Conservation (phyloP, 2,113 vertebrate species). For the Lamprotornis superbus region DNA sequence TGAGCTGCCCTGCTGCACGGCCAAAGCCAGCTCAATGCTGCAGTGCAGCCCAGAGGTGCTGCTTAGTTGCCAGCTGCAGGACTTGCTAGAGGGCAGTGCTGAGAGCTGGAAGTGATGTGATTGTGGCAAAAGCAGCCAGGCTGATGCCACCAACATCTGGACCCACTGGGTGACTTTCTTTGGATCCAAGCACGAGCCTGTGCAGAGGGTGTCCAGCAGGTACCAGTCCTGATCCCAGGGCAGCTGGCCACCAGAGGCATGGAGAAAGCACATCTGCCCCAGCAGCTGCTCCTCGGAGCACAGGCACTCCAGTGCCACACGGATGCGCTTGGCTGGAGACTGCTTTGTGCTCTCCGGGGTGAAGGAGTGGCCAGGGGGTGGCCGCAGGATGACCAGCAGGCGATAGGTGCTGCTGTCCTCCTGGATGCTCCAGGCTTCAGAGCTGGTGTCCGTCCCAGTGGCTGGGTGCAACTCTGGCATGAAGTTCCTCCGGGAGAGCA, state of each 20-base stretch:
- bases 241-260: neutral
- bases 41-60: neutral
- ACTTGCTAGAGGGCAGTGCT: neutral
- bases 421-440: too few relatives aligned
- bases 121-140: neutral
- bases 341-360: fast-evolving
- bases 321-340: neutral
- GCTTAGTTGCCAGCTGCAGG: neutral
- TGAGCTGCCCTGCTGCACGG: neutral
- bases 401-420: neutral
- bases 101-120: fast-evolving
- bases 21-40: neutral
- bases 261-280: neutral
- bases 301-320: neutral
- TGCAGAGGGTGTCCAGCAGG: neutral
- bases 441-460: fast-evolving
- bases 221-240: neutral
- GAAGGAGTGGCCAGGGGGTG: neutral
- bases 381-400: neutral
- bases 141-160: neutral
- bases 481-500: neutral
- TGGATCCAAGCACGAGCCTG: fast-evolving
- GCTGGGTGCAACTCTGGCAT: neutral
- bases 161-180: neutral
- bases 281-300: neutral